Conservation (phyloP, 2,797 vertebrate genomes). For the Sebastolobus alascanus region DNA sequence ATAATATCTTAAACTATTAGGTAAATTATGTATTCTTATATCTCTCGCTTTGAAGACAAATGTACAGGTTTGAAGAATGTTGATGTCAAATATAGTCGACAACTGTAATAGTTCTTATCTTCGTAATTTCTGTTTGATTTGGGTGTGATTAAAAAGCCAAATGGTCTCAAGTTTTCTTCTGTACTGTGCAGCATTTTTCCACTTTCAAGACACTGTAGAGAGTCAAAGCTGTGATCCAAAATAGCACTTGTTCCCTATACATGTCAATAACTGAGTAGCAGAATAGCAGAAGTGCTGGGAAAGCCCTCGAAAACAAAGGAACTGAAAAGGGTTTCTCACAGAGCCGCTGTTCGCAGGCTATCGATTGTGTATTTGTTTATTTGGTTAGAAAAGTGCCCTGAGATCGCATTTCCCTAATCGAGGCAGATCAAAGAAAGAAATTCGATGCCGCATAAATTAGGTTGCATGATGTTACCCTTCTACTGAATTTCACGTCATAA, state of each 20-base stretch:
- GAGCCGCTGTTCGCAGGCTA: conserved; percentile 43
- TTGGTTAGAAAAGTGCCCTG: conserved; percentile 69
- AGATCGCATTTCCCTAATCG: conserved; percentile 81
- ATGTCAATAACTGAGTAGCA: conserved; percentile 57
- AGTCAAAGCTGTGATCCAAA: conserved; percentile 57
- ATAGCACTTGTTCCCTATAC: conserved; percentile 48
- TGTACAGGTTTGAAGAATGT: background rate
- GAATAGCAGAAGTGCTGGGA: conserved; percentile 65
- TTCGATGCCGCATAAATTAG: conserved; percentile 81
- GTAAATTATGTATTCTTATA: background rate
- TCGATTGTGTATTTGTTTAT: conserved; percentile 80
- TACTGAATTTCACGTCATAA: conserved; percentile 81
- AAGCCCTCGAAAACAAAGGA: conserved; percentile 41
- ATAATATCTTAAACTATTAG: background rate
- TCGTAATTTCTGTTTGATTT: conserved; percentile 3
- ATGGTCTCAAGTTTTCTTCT: background rate
- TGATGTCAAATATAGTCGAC: background rate
- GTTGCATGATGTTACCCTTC: conserved; percentile 69
- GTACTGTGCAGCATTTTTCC: conserved; percentile 6
- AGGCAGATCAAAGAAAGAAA: conserved; percentile 79
- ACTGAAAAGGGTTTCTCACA: conserved; percentile 45
- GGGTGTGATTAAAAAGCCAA: background rate
- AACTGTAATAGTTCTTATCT: background rate
- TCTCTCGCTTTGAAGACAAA: background rate
- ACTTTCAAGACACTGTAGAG: conserved; percentile 23